Evolutionary conservation across 1,140 invertebrate species (phyloP), one percentile per base, ranked within the genome.

Genomic region (Alviniconcha marisindica): DNA sequence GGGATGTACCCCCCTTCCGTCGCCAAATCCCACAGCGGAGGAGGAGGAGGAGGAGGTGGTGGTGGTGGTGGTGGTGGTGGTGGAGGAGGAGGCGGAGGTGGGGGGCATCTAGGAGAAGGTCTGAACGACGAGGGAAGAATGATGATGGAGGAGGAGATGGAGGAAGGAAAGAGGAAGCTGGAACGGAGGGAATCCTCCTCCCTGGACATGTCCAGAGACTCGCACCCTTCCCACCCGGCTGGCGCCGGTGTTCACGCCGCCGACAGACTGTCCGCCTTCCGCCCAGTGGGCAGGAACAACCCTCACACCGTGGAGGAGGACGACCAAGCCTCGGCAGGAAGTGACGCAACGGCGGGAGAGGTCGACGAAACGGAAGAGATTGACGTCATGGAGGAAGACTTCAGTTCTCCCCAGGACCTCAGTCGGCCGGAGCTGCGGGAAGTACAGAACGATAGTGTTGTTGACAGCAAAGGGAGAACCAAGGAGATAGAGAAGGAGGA

Each of bases 281-380:
- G 81, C 44, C 80, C 85, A 0, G 87, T 88, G n/a, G 83, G 77
- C 14, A 82, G 77, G 33, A 44, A 28, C 40, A 77, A 15, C 56
- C 2, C 54, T 3, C 83, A 81, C 1, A 5, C 78, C 28, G 28
- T 77, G n/a, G 71, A 54, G 28, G 79, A 73, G 28, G 82, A 83
- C 51, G 33, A 85, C 28, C 36, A 18, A 38, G 36, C 31, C 7
- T 44, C 71, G 24, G 33, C 33, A 33, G 60, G 28, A 12, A 73
- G 21, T 77, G 86, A 86, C 69, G 77, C 73, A 7, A 74, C 73
- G 24, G n/a, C n/a, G n/a, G n/a, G n/a, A n/a, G 84, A 84, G 24
- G 66, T 60, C 66, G 81, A 86, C 38, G 88, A 88, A 33, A 84
- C 78, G 44, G 87, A 88, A 48, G 86, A 87, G 38, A 85, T 88